Conservation (phyloP, 37 sponge, comb jelly and placozoan genomes). For the Ianthella basta region DNA sequence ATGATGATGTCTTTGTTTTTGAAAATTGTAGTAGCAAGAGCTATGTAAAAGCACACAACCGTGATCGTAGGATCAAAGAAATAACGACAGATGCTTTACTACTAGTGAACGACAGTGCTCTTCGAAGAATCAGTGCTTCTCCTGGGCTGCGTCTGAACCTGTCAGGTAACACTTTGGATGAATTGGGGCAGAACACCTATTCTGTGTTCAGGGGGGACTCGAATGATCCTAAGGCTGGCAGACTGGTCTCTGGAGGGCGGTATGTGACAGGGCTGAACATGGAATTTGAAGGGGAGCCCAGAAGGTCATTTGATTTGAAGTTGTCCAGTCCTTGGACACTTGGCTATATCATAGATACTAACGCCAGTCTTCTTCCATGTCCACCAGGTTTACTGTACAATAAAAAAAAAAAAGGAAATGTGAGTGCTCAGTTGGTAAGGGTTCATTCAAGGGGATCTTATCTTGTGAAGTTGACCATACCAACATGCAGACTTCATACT, state of each 20-base stretch:
- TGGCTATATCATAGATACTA: background rate
- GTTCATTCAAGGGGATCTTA: background rate
- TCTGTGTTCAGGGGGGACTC: conserved; percentile 28
- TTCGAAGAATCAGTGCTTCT: background rate
- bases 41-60: background rate
- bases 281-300: background rate
- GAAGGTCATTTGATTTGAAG: background rate
- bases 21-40: background rate
- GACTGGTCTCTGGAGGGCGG: background rate
- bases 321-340: conserved; percentile 24
- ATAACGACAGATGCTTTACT: background rate
- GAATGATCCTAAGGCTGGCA: background rate
- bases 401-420: background rate
- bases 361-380: conserved; percentile 11
- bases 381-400: background rate
- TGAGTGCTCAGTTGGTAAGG: background rate
- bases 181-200: background rate
- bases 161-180: background rate
- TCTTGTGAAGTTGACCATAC: background rate
- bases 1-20: background rate
- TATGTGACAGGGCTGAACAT: background rate
- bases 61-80: background rate
- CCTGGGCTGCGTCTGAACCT: background rate
- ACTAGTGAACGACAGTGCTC: background rate
- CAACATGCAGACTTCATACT: background rate